Percentiles rank a stretch among this genome's conserved stretches.
Conservation (phyloP, 2,888 invertebrate species). For the Amiota mariae region DNA sequence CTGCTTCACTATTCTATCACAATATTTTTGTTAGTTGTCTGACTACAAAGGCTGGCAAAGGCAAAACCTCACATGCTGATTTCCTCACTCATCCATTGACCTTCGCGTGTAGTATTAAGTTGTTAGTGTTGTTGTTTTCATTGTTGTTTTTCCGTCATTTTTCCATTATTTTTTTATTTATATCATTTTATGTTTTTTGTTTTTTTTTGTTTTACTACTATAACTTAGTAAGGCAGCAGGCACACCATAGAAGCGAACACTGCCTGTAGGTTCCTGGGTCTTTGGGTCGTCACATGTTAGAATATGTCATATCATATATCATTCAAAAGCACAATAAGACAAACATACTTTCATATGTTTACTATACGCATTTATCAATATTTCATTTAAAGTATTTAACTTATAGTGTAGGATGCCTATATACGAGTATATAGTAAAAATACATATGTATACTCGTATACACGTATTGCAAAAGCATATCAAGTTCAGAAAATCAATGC, state of each 20-base stretch:
- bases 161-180: conserved; percentile 8
- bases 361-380: conserved; percentile 16
- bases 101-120: conserved; percentile 23
- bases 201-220: conserved; percentile 7
- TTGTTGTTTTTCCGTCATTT: not conserved
- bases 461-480: too few relatives aligned
- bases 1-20: too few relatives aligned
- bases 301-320: conserved; percentile 23
- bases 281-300: not conserved
- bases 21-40: not conserved
- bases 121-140: too few relatives aligned
- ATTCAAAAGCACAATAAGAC: not conserved
- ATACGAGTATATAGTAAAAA: too few relatives aligned
- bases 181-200: not conserved
- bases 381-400: not conserved
- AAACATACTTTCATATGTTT: not conserved
- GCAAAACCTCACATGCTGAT: not conserved
- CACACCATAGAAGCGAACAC: not conserved
- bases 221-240: not conserved
- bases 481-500: conserved; percentile 16
- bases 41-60: not conserved
- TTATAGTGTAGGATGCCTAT: too few relatives aligned
- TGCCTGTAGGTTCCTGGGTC: not conserved
- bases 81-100: conserved; percentile 3
- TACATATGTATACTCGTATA: too few relatives aligned